Conservation (phyloP, 2,888 invertebrate genomes). For the Lepidocyrtinus sp. region DNA sequence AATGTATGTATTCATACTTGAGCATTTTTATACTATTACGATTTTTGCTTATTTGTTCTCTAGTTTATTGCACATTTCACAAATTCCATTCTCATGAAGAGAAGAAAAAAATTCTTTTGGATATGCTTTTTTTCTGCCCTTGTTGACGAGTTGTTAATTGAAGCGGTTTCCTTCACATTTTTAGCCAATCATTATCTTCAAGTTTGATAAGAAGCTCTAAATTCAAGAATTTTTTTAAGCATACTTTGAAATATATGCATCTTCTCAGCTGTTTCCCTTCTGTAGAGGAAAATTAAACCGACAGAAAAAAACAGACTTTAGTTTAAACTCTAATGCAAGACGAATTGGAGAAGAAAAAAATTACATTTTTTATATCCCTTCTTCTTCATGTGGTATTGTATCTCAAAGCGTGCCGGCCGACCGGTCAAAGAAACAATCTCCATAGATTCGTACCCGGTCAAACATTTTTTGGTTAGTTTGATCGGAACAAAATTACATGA, state of each 20-base stretch:
- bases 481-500: neutral
- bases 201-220: too few species aligned
- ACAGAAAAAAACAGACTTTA: constrained; percentile 34
- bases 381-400: constrained; percentile 25
- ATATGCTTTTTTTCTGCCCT: neutral
- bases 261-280: neutral
- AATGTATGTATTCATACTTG: too few species aligned
- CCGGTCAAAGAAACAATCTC: neutral
- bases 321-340: constrained; percentile 11
- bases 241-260: neutral
- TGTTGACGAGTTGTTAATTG: constrained; percentile 55
- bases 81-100: constrained; percentile 41
- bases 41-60: constrained; percentile 31
- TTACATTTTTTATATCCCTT: constrained; percentile 20
- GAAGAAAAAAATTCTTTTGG: constrained; percentile 5
- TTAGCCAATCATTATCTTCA: constrained; percentile 19
- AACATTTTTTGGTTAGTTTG: neutral
- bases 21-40: neutral
- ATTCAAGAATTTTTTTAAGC: constrained; percentile 8
- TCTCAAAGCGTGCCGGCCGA: constrained; percentile 46
- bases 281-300: too few species aligned
- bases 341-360: constrained; percentile 43
- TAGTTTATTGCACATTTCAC: constrained; percentile 55
- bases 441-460: constrained; percentile 7
- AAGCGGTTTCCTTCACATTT: constrained; percentile 34